Base-by-base conservation (phyloP, 2,888 invertebrate species). In the Acrobasis repandana region DNA sequence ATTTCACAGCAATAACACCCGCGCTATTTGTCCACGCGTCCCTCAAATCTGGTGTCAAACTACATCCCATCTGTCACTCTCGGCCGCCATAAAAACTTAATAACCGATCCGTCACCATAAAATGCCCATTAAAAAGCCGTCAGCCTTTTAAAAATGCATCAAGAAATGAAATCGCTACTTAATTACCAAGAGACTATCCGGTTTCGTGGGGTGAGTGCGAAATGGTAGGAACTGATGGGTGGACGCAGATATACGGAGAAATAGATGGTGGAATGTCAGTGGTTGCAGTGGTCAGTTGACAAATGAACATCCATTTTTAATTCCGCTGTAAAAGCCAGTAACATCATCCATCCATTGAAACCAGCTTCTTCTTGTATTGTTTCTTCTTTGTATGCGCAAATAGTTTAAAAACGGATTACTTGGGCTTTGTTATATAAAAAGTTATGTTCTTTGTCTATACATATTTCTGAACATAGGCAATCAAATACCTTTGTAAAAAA, bases 81-180 rank as follows among this genome's bases (percentile, higher is more conserved):
- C 69, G 73, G 75, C 75, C 72, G 77, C 85, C 85, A 89, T 90
- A 90, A 90, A 92, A 91, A 90, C 90, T 88, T 91, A 91, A 91
- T 90, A 91, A 91, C 86, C 85, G 87, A 91, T 92, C 88, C 83
- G 91, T 92, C 92, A 92, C 92, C 91, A 92, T 92, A 91, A 91
- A 92, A 91, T 89, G 89, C 80, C 87, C 90, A 92, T 91, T 92
- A 90, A 89, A 91, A 91, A 90, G 85, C 90, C 87, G 90, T 87
- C 90, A 85, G 86, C 83, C 91, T 86, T 90, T 90, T 90, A 91
- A 91, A 92, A 91, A 85, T 88, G 86, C 91, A 92, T 91, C 92
- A 91, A 91, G 90, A 89, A 91, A 90, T 87, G 85, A 88, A 91
- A 91, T 90, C 87, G 91, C 78, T 87, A 89, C 85, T 87, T 92